Conservation (phyloP, 2,888 invertebrate species). For the Sipha maydis region DNA sequence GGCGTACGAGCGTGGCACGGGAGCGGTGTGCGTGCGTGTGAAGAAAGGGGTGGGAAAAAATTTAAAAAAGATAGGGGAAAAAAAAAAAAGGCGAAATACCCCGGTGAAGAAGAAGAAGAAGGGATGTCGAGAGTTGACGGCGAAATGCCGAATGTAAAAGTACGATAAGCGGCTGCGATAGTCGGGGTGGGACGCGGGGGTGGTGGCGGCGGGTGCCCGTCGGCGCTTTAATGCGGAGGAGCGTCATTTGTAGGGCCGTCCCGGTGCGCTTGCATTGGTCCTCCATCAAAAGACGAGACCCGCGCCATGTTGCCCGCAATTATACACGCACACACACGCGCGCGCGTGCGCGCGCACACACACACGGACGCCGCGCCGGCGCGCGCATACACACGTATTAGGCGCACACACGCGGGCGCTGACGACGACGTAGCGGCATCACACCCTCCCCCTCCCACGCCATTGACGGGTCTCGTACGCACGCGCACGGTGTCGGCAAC, state of each 20-base stretch:
- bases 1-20: neutral
- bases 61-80: neutral
- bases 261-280: constrained; percentile 62
- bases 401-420: neutral
- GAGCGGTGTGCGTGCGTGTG: neutral
- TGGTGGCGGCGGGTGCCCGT: constrained; percentile 48
- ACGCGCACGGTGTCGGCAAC: neutral
- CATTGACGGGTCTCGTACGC: neutral
- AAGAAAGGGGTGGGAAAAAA: constrained; percentile 15
- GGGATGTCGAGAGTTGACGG: constrained; percentile 55
- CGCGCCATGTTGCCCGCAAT: constrained; percentile 62
- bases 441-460: neutral
- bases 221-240: constrained; percentile 61
- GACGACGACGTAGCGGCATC: neutral
- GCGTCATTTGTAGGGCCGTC: constrained; percentile 62
- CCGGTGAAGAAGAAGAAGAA: neutral
- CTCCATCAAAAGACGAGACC: constrained; percentile 61
- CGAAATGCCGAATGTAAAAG: constrained; percentile 57
- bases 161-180: constrained; percentile 48
- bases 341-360: neutral
- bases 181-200: neutral
- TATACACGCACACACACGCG: constrained; percentile 46
- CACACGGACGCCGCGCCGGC: neutral
- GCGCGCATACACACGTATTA: too few species aligned
- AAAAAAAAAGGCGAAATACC: neutral